phyloP scores from a whole-genome alignment of 2,888 invertebrate genomes.

The Nebria brevicollis region DNA sequence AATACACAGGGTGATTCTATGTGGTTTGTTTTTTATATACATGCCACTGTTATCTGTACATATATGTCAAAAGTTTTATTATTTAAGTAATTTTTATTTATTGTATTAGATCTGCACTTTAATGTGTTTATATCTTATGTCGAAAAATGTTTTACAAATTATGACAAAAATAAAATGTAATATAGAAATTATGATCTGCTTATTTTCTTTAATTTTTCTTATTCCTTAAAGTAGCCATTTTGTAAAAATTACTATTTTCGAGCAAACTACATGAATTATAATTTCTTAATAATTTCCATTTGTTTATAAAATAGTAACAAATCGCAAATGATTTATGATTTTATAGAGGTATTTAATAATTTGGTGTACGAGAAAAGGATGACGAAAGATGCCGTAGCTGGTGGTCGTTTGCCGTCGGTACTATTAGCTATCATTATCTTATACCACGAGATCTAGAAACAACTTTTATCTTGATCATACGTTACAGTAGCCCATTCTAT shows the following conservation, averaged over 20 bases:
- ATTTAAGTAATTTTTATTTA: constrained; percentile 15
- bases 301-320: too few species aligned
- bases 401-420: constrained; percentile 20
- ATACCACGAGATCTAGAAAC: background rate
- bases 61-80: constrained; percentile 3
- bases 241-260: background rate
- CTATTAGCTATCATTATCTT: constrained; percentile 9
- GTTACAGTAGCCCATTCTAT: constrained; percentile 5
- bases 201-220: constrained; percentile 21
- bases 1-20: constrained; percentile 33
- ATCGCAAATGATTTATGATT: too few species aligned
- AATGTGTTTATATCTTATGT: constrained; percentile 45
- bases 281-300: too few species aligned
- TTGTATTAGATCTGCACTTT: constrained; percentile 29
- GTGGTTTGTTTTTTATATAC: background rate
- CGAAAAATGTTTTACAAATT: constrained; percentile 48
- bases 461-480: constrained; percentile 17
- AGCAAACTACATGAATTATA: too few species aligned
- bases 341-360: too few species aligned
- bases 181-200: constrained; percentile 45
- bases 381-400: constrained; percentile 7
- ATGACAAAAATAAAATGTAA: constrained; percentile 50
- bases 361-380: too few species aligned
- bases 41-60: background rate
- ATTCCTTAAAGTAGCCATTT: background rate